Base-by-base conservation (phyloP, 30 jellyfish, hydroid and myxozoan genomes). In the Clytia hemisphaerica region DNA sequence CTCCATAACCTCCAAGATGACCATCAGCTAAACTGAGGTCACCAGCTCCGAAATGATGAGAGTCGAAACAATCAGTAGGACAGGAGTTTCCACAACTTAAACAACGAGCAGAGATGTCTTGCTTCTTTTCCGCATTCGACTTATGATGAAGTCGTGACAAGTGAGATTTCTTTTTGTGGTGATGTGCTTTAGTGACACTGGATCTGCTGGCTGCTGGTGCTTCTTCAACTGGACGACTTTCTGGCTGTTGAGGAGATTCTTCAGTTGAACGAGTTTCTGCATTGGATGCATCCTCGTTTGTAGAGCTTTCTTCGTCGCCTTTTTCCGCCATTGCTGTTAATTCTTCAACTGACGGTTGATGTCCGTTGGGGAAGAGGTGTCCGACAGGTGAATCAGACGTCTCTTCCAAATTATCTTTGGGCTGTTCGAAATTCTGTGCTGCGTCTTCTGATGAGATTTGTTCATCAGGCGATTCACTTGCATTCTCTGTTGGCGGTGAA, bases 241-340 rank as follows among this genome's bases (percentile, higher is more conserved):
- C n/a, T n/a, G n/a, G n/a, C n/a, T n/a, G n/a, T 16, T 6, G 14
- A 22, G 28, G 32, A 7, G 62, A 79, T 47, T 62, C 64, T 18
- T 76, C 88, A 14, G 77, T 73, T 3, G 88, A 61, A 32, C 79
- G 73, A 12, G 88, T 48, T 22, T 60, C 83, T 2, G 34, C 49
- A 22, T 54, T 32, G 9, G 71, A 63, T 6, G 82, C 61, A 45
- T 81, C 94, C 2, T 61, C 76, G 40, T 71, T 75, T 4, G 81
- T 78, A 9, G 75, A 61, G 6, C 53, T 54, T 21, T 75, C 91
- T 44, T 45, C 74, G 50, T 58, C 83, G 45, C 47, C 74, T 57
- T 71, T 73, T 18, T 76, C 74, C 25, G 40, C 51, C 51, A 45
- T 82, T 7, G 77, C 38, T 14, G 76, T 26, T n/a, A 64, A 74